Base-by-base conservation (phyloP, 2,888 invertebrate genomes). In the Holacanthella duospinosa region DNA sequence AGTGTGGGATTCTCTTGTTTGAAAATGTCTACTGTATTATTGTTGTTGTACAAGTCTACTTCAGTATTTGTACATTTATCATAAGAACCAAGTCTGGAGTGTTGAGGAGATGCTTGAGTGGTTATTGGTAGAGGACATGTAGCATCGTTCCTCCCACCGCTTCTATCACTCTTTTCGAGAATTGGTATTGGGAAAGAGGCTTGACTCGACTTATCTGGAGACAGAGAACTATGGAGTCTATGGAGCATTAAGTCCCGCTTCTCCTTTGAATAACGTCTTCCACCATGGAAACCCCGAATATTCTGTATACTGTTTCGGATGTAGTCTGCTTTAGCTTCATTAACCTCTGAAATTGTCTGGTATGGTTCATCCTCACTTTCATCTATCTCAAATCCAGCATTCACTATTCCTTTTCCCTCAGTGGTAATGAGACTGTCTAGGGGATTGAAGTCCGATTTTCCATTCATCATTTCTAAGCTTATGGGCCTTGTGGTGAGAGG, bases 301-400 rank as follows among this genome's bases (percentile, higher is more conserved):
- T 36, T 36, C 16, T 6, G 36, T 6, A 36, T 36, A 4, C 6
- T 48, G 21, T 21, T 48, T 21, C n/a, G 48, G 4, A 48, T 21
- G 21, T 48, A 48, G n/a, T 48, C 54, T 16, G 54, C 16, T 55
- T 55, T 55, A n/a, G 55, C 53, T 16, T 61, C 36, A 12, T 55
- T 24, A 24, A n/a, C 43, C 25, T 28, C 21, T 29, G 56, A 29
- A 29, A 56, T 56, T 4, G 48, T 48, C n/a, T 55, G 28, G 55
- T 55, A 28, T 4, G 27, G 27, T 12, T 24, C 25, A 16, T 55
- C 55, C 25, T 26, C 59, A 44, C 24, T 29, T 29, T 58, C 58
- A 29, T 29, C 58, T 21, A 71, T 71, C 16, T 71, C 71, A 70
- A 71, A 70, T 63, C 71, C 70, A 2, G 68, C 61, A n/a, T n/a